Conservation (phyloP, 2,888 invertebrate genomes). For the Hymenopus coronatus region DNA sequence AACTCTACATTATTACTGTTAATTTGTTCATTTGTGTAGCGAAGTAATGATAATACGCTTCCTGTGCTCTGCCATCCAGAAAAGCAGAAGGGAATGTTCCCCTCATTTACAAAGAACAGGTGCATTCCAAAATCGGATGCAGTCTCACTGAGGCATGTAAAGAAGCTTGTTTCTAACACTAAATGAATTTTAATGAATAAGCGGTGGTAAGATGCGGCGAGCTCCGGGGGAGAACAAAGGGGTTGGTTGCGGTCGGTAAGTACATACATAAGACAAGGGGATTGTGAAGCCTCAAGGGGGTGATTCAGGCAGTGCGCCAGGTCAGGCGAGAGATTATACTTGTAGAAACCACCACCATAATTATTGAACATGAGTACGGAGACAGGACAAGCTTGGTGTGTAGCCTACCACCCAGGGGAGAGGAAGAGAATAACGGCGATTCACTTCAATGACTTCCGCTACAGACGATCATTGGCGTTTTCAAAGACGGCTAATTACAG, state of each 20-base stretch:
- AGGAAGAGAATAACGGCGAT: neutral
- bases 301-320: neutral
- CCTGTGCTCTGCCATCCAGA: no score
- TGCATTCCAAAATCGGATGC: neutral
- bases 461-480: neutral
- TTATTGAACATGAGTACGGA: slow-evolving; percentile 12
- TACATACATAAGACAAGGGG: neutral
- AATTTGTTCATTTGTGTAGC: no score
- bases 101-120: neutral
- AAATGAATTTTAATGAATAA: neutral
- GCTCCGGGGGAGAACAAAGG: neutral
- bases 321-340: neutral
- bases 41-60: no score
- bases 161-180: neutral
- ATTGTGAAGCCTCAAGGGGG: neutral
- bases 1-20: no score
- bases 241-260: neutral
- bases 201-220: neutral
- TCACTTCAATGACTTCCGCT: neutral
- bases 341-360: neutral
- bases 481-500: no score
- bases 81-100: no score
- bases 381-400: neutral
- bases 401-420: neutral
- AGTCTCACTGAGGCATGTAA: neutral